phyloP scores from a whole-genome alignment of 2,113 vertebrate genomes.

The Rhinolophus sinicus region DNA sequence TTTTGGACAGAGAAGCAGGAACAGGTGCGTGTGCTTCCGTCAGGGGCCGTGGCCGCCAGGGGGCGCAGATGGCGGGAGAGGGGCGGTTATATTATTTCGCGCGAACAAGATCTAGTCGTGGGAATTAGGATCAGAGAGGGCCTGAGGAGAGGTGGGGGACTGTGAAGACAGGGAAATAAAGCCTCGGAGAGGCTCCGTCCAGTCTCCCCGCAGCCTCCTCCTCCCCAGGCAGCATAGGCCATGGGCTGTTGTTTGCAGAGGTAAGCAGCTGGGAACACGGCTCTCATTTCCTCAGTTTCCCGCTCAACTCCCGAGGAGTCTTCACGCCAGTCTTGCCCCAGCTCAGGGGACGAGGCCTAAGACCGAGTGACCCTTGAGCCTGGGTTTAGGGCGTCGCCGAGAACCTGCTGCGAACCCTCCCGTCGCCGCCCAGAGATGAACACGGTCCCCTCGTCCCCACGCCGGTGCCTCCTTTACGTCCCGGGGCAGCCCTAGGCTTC shows the following conservation, averaged over 20 bases:
- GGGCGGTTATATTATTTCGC: conserved; percentile 37
- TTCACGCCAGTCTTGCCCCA: not conserved
- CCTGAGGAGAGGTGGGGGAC: not conserved
- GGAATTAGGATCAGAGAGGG: conserved; percentile 58
- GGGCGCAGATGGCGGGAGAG: not conserved
- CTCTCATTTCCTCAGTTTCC: not conserved
- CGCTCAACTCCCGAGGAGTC: not conserved
- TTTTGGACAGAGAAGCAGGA: not conserved
- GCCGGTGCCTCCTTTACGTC: too few species aligned
- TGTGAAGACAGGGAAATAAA: not conserved
- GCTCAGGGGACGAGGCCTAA: not conserved
- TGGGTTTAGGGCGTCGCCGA: not conserved
- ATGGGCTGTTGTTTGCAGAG: not conserved
- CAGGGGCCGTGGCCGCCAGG: conserved; percentile 23
- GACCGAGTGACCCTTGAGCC: not conserved
- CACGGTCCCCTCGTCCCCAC: rapidly evolving
- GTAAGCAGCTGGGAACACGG: not conserved
- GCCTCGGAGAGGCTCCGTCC: not conserved
- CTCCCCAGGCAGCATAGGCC: not conserved
- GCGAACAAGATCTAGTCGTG: not conserved
- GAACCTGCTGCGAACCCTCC: not conserved
- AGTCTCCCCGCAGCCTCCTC: not conserved
- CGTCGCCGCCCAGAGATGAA: not conserved
- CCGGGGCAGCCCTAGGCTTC: not conserved
- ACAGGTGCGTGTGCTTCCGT: not conserved